These are phyloP conservation scores for Aphis gossypii DNA, from an alignment of 1,140 invertebrate species.

Conservation along the genomic window DNA sequence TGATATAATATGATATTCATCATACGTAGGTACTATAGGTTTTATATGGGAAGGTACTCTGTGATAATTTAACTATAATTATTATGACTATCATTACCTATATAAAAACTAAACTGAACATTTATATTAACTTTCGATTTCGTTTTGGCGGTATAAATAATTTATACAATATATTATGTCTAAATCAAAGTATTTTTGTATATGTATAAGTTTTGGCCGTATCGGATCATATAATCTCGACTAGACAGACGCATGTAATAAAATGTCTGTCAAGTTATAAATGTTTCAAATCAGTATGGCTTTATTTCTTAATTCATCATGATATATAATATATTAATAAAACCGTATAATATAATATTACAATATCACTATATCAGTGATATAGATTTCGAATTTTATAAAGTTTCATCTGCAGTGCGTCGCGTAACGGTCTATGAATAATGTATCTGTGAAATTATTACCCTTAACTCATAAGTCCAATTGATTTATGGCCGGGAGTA, in stretches of 20 bases:
- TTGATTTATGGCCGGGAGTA: neutral
- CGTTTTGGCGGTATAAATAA: neutral
- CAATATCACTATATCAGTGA: neutral
- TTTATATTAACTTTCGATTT: neutral
- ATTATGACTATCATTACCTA: too few species aligned
- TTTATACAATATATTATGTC: neutral
- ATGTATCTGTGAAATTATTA: slow-evolving; percentile 17
- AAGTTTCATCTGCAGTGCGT: neutral
- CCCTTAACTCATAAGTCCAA: neutral
- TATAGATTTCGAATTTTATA: neutral
- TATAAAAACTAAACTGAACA: neutral
- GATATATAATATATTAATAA: neutral
- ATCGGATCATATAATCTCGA: slow-evolving; percentile 1
- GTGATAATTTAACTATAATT: too few species aligned
- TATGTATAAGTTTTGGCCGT: neutral
- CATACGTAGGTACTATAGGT: too few species aligned
- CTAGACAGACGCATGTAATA: neutral
- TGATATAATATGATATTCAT: neutral
- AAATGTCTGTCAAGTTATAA: slow-evolving; percentile 18
- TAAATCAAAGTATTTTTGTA: neutral
- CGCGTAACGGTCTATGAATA: neutral
- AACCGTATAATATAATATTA: neutral
- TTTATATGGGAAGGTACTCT: too few species aligned
- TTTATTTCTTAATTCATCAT: slow-evolving; percentile 1
- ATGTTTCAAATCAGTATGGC: neutral